These are phyloP conservation scores for Acipenser transmontanus DNA, from an alignment of 2,797 vertebrate genomes.

Conservation along the genomic window DNA sequence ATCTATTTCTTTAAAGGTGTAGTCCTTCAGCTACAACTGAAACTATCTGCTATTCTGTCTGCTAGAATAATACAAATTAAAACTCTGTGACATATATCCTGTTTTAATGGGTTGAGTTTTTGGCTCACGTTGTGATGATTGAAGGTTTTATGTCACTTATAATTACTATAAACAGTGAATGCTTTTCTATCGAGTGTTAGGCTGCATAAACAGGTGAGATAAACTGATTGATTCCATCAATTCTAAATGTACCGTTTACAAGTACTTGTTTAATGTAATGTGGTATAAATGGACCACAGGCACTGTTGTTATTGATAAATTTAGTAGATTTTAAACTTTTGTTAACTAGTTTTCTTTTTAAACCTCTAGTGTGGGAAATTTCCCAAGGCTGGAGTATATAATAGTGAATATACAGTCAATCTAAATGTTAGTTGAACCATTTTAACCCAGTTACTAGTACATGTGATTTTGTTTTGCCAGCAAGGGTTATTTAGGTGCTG, in stretches of 20 bases:
- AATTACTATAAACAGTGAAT: neutral
- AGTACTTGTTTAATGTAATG: neutral
- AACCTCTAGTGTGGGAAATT: too few species aligned
- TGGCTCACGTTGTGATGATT: constrained; percentile 1
- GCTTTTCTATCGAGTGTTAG: constrained; percentile 19
- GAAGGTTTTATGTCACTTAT: neutral
- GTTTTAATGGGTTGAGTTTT: neutral
- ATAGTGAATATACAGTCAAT: too few species aligned
- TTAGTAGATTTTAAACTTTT: constrained; percentile 7
- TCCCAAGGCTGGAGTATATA: too few species aligned
- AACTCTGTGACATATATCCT: neutral
- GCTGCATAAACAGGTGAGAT: neutral
- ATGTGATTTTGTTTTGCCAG: too few species aligned
- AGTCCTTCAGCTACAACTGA: neutral
- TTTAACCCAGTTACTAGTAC: too few species aligned
- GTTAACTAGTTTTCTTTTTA: neutral
- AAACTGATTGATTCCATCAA: constrained; percentile 3
- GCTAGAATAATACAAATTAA: neutral
- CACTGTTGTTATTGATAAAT: constrained; percentile 1
- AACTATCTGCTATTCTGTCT: neutral
- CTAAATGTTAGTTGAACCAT: too few species aligned
- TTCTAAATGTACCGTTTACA: constrained; percentile 16
- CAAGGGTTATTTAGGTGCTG: too few species aligned
- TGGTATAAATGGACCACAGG: neutral
- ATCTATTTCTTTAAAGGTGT: neutral